Evolutionary conservation across 1,140 invertebrate species (phyloP).

Genomic region (Danaus plexippus): DNA sequence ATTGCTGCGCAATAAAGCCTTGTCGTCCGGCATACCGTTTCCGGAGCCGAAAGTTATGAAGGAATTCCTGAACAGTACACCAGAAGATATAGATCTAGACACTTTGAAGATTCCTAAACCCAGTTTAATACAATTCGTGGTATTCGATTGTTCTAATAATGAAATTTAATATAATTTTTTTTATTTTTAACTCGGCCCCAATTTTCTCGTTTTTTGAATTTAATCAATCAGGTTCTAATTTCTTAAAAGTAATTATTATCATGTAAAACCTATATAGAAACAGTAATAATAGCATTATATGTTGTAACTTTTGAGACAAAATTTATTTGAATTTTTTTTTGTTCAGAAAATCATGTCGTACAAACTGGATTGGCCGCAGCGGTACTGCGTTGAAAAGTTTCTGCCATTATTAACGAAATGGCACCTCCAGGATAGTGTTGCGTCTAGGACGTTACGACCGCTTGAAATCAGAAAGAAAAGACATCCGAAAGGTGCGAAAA

Average conservation of each 20-base stretch:
- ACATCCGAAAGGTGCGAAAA: constrained; percentile 68
- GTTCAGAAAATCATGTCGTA: constrained; percentile 77
- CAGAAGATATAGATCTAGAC: constrained; percentile 60
- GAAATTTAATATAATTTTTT: too few relatives aligned
- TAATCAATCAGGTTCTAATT: too few relatives aligned
- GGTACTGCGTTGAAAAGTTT: constrained; percentile 84
- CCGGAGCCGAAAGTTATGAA: constrained; percentile 81
- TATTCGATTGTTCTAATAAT: constrained; percentile 54
- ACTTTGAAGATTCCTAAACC: constrained; percentile 75
- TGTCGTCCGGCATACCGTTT: constrained; percentile 75
- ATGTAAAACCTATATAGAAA: too few relatives aligned
- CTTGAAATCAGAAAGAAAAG: constrained; percentile 62
- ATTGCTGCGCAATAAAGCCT: constrained; percentile 78
- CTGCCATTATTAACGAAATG: constrained; percentile 80
- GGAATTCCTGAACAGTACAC: constrained; percentile 77
- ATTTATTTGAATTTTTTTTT: constrained; percentile 8
- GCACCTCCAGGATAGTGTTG: constrained; percentile 50
- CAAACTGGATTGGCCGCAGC: constrained; percentile 81
- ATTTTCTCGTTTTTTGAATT: too few relatives aligned
- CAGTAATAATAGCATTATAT: too few relatives aligned
- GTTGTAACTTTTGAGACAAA: neutral
- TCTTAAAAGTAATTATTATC: too few relatives aligned
- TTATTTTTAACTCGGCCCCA: too few relatives aligned
- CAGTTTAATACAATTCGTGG: constrained; percentile 78
- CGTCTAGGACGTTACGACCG: constrained; percentile 41